phyloP scores from a whole-genome alignment of 2,888 invertebrate genomes.

The Erannis defoliaria region DNA sequence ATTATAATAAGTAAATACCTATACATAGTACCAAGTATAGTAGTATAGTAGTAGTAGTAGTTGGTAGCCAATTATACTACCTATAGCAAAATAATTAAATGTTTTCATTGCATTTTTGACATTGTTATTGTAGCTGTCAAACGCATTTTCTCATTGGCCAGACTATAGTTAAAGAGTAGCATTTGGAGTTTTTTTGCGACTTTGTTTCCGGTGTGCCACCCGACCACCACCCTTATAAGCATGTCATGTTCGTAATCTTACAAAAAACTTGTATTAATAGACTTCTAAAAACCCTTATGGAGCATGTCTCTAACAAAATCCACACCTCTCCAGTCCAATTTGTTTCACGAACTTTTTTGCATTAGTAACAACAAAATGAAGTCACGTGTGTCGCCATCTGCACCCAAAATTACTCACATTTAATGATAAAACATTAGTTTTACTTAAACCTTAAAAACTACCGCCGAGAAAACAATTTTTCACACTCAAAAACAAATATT shows the following conservation, averaged over 20 bases:
- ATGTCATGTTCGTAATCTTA: neutral
- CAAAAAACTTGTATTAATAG: neutral
- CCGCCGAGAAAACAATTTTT: slow-evolving; percentile 79
- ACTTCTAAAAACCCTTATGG: neutral
- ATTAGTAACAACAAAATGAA: slow-evolving; percentile 63
- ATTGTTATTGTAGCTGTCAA: no score
- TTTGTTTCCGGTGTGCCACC: no score
- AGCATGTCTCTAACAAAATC: slow-evolving; percentile 12
- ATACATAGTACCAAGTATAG: no score
- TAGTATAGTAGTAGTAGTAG: no score
- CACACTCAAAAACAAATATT: slow-evolving; percentile 82
- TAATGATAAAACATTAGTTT: slow-evolving; percentile 82
- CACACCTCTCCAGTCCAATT: slow-evolving; percentile 50
- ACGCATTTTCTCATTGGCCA: no score
- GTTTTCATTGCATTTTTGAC: no score
- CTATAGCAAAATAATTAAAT: no score
- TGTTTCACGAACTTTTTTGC: slow-evolving; percentile 58
- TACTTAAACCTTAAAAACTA: slow-evolving; percentile 71
- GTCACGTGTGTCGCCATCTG: slow-evolving; percentile 77
- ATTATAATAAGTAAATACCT: no score
- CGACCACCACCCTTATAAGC: neutral
- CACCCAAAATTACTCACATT: slow-evolving; percentile 66
- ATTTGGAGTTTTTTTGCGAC: no score
- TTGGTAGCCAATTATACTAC: no score
- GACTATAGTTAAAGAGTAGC: no score